A percentile compares a stretch with the other conserved stretches of the same genome.
Evolutionary conservation across 1,140 invertebrate genomes (phyloP).

Genomic region (Euwallacea similis): DNA sequence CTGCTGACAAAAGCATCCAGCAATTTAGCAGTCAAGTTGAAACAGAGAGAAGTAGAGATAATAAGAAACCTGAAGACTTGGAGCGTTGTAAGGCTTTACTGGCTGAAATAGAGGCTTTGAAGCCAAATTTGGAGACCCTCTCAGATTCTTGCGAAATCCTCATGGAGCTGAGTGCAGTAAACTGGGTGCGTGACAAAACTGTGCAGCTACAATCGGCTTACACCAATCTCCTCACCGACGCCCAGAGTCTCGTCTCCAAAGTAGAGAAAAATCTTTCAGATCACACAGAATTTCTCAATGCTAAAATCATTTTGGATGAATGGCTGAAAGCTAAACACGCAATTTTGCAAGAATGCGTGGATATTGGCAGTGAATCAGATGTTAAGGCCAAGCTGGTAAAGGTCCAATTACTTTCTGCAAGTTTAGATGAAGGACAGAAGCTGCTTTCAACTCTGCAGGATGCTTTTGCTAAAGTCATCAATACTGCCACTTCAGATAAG

Average conservation of each 20-base stretch:
- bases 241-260: slow-evolving; percentile 77
- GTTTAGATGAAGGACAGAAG: slow-evolving; percentile 85
- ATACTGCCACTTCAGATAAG: slow-evolving; percentile 76
- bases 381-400: slow-evolving; percentile 85
- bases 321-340: slow-evolving; percentile 80
- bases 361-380: slow-evolving; percentile 74
- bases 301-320: slow-evolving; percentile 76
- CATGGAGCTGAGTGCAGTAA: slow-evolving; percentile 83
- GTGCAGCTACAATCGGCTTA: slow-evolving; percentile 81
- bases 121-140: slow-evolving; percentile 77
- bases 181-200: slow-evolving; percentile 81
- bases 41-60: slow-evolving; percentile 70
- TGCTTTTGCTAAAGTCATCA: slow-evolving; percentile 81
- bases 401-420: slow-evolving; percentile 68
- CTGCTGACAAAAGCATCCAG: slow-evolving; percentile 78
- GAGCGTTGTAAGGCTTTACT: slow-evolving; percentile 74
- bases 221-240: slow-evolving; percentile 72
- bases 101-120: slow-evolving; percentile 74
- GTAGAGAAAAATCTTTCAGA: slow-evolving; percentile 87
- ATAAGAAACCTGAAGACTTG: slow-evolving; percentile 79
- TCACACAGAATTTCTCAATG: slow-evolving; percentile 85
- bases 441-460: slow-evolving; percentile 77
- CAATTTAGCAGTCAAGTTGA: slow-evolving; percentile 69
- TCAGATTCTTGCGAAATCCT: slow-evolving; percentile 85
- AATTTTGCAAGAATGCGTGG: slow-evolving; percentile 78